phyloP scores from a whole-genome alignment of 2,888 invertebrate species.

The Octodonta nipae region DNA sequence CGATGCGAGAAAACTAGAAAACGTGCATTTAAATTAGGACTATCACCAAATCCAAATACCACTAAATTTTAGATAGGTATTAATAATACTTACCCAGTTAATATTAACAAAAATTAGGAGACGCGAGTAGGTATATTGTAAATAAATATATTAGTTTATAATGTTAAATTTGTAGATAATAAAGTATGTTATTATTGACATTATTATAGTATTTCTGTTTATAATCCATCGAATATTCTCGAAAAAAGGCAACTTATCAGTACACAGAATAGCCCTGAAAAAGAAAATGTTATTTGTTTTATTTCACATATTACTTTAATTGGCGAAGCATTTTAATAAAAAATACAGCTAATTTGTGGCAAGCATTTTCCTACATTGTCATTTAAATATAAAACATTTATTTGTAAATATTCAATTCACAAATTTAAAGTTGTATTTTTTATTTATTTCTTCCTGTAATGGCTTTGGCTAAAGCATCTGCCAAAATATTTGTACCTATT shows the following conservation, averaged over 20 bases:
- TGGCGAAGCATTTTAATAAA: too few relatives aligned
- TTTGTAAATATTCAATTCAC: constrained; percentile 2
- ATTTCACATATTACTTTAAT: too few relatives aligned
- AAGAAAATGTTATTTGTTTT: too few relatives aligned
- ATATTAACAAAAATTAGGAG: too few relatives aligned
- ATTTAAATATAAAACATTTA: too few relatives aligned
- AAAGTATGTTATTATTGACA: not conserved
- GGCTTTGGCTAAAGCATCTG: constrained; percentile 26
- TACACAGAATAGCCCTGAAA: constrained; percentile 35
- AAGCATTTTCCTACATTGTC: too few relatives aligned
- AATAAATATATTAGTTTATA: not conserved
- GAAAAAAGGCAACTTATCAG: constrained; percentile 21
- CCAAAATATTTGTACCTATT: constrained; percentile 32
- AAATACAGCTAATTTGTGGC: not conserved
- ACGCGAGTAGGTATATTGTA: too few relatives aligned
- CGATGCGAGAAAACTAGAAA: too few relatives aligned
- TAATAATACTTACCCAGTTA: too few relatives aligned
- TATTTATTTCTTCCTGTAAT: constrained; percentile 13
- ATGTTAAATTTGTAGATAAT: not conserved
- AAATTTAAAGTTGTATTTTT: constrained; percentile 3
- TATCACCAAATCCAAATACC: too few relatives aligned
- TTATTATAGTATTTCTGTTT: constrained; percentile 1
- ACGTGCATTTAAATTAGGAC: too few relatives aligned
- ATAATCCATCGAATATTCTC: constrained; percentile 12
- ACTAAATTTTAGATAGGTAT: too few relatives aligned